Base-by-base conservation (phyloP, 2,888 invertebrate genomes). In the Erebia palarica region DNA sequence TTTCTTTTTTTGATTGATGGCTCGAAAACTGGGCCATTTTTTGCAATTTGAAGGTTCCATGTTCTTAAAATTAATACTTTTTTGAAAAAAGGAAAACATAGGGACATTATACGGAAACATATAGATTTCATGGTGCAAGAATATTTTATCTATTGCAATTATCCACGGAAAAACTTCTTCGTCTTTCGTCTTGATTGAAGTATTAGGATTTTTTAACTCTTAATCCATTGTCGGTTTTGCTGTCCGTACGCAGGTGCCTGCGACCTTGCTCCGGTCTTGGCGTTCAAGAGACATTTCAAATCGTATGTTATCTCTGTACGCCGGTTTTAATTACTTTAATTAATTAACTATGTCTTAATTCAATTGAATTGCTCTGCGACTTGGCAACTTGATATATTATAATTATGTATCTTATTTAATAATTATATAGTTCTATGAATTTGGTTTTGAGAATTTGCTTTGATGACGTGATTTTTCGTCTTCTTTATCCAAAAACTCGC, bases 201-300 rank as follows among this genome's bases (percentile, higher is more conserved):
- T n/a, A n/a, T n/a, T n/a, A 36, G 36, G 16, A n/a, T 44, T 67
- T 69, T 65, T 51, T 60, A 49, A 53, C 36, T 11, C 51, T 18
- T 63, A 57, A 57, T 66, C 57, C 47, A 10, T 65, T 53, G 58
- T 57, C 57, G 53, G 63, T 75, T 77, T 75, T 76, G 73, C 70
- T 64, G 63, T 51, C 77, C 4, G 73, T 78, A 76, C 74, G n/a
- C 36, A 36, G 36, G 36, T 18, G 3, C 49, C 16, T 61, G 55
- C 70, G 83, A 81, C 85, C 84, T 86, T 86, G 82, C 75, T 70
- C 69, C 76, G 79, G 73, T 81, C 80, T 83, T 83, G 79, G 80
- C 77, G 77, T 76, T 79, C 75, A 78, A 79, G 78, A 79, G 78
- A 78, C 74, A 76, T 76, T 78, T 77, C 77, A 74, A 74, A 74